These are phyloP conservation scores for Dendrophyllia cribrosa DNA, from an alignment of 64 coral and sea anemone species.

Conservation along the genomic window DNA sequence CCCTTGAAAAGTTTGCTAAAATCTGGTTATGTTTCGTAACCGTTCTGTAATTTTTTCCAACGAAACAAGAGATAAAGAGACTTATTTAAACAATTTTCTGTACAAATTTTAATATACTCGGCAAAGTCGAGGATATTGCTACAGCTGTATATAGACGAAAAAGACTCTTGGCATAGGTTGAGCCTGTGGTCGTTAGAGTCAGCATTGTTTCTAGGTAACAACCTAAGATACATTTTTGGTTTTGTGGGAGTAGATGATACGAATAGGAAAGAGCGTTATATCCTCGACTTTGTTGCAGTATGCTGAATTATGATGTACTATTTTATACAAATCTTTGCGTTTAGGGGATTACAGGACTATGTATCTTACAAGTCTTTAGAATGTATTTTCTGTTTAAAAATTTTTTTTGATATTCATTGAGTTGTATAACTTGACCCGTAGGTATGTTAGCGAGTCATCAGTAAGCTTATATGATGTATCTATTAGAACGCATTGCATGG, in stretches of 20 bases:
- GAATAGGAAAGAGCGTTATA: background rate
- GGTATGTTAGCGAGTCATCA: no score
- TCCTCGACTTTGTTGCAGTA: background rate
- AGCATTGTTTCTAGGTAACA: background rate
- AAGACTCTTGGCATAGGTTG: no score
- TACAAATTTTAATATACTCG: background rate
- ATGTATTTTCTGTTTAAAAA: no score
- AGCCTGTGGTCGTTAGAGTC: no score
- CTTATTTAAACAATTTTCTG: conserved; percentile 24
- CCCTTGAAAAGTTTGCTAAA: background rate
- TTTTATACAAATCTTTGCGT: background rate
- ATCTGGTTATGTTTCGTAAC: background rate
- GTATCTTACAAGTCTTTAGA: no score
- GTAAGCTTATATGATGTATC: no score
- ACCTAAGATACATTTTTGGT: background rate
- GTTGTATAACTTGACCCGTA: no score
- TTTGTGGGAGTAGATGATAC: background rate
- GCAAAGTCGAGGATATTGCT: background rate
- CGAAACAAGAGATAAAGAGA: background rate
- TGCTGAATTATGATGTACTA: background rate
- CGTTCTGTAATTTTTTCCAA: background rate
- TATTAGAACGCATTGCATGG: no score
- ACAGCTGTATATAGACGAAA: no score
- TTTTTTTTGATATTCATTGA: no score
- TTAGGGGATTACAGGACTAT: background rate